Evolutionary conservation across 2,113 vertebrate genomes (phyloP).

Genomic region (Stigmatopora argus): DNA sequence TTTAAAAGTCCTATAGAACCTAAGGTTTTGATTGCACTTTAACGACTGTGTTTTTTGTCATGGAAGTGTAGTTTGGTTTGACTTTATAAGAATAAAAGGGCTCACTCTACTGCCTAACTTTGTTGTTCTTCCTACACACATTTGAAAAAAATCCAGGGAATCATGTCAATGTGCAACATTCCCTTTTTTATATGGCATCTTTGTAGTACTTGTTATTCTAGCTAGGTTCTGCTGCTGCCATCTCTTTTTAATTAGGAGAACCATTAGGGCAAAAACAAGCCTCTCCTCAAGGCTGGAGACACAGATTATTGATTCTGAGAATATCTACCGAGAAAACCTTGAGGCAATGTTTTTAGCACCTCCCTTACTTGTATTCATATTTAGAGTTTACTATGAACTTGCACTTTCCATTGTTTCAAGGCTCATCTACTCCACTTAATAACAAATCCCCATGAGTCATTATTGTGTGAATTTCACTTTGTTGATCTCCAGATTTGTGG

Average conservation of each 20-base stretch:
- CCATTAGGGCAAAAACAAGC: background rate
- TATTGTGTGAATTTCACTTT: conserved; percentile 75
- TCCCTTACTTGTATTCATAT: background rate
- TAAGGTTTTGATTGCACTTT: background rate
- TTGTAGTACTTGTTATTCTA: background rate
- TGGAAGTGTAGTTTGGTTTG: background rate
- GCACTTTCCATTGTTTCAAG: conserved; percentile 26
- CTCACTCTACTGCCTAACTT: background rate
- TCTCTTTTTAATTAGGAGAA: background rate
- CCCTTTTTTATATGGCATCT: background rate
- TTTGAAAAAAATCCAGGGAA: background rate
- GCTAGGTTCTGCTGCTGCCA: background rate
- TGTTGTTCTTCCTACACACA: background rate
- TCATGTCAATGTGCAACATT: background rate
- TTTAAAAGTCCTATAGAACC: background rate
- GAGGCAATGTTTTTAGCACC: background rate
- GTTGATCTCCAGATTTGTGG: conserved; percentile 58
- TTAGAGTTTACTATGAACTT: background rate
- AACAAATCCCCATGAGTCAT: conserved; percentile 63
- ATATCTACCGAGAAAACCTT: background rate
- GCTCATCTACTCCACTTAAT: conserved; percentile 10
- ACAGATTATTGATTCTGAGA: background rate
- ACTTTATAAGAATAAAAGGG: background rate
- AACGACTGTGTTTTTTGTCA: background rate
- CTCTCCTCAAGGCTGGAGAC: background rate